Conservation (phyloP, 2,888 invertebrate genomes). For the Acleris emargana region DNA sequence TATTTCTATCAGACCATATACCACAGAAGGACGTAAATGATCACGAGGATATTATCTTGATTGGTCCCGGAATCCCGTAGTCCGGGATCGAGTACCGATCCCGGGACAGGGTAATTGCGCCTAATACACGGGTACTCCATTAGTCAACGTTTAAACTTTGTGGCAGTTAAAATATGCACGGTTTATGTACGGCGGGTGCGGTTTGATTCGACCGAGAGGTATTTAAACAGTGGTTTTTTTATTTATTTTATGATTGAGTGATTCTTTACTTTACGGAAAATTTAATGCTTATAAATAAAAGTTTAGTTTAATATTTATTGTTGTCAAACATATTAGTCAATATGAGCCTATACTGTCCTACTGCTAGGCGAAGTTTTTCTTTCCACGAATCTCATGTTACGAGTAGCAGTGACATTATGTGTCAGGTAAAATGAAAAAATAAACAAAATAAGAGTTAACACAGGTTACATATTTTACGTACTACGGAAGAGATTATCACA, state of each 20-base stretch:
- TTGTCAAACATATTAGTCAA: too few relatives aligned
- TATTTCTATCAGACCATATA: background rate
- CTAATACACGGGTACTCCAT: background rate
- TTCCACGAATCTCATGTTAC: too few relatives aligned
- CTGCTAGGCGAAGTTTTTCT: too few relatives aligned
- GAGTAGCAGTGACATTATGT: too few relatives aligned
- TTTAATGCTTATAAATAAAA: too few relatives aligned
- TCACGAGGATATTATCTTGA: background rate
- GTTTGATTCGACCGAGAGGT: background rate
- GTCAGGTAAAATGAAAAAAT: too few relatives aligned
- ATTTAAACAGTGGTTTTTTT: background rate
- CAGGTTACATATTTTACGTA: too few relatives aligned
- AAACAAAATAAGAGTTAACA: too few relatives aligned
- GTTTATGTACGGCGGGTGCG: slow-evolving; percentile 2
- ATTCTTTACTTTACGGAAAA: too few relatives aligned
- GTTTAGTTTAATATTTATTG: too few relatives aligned
- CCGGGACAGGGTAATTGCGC: slow-evolving; percentile 13
- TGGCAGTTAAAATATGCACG: slow-evolving; percentile 16
- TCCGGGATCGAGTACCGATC: background rate
- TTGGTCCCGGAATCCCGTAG: background rate
- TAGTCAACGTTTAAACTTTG: slow-evolving; percentile 12
- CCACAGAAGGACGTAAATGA: background rate
- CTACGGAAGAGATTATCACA: too few relatives aligned
- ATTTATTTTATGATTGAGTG: background rate
- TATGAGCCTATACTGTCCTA: too few relatives aligned